Base-by-base conservation (phyloP, 2,113 vertebrate genomes). In the Ophiodon elongatus region DNA sequence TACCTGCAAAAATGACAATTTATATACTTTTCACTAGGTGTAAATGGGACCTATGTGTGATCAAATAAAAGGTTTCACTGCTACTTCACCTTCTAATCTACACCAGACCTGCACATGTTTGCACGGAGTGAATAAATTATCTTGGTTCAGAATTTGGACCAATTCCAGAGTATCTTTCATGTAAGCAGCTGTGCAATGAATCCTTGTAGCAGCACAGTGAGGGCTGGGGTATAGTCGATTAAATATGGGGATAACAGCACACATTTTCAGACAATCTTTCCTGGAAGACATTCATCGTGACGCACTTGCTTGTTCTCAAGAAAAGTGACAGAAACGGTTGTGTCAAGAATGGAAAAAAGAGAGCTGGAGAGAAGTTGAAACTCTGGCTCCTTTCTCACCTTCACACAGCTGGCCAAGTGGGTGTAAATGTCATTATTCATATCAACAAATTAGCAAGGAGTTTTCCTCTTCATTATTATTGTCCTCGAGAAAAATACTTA, bases 271-370 rank as follows among this genome's bases (percentile, higher is more conserved):
- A 35, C 35, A 35, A 27, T 43, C 13, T 14, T 41, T 13, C 39
- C 39, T 6, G 6, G 45, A 47, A 47, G 15, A 47, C 45, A 47
- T 47, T 47, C 45, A 19, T 47, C 0, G 17, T 47, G 15, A 19
- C 45, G 45, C 45, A 47, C 45, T 47, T 47, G 45, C 17, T 47
- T 47, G 45, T 47, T 47, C 45, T 19, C 45, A 27, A 43, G 25
- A 35, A 43, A 31, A 45, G 25, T 29, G 37, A 33, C 35, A 73
- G 39, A 45, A 73, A 25, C 10, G 14, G 35, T 14, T n/a, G 6
- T 41, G 64, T 66, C 64, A 66, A 66, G 6, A 43, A 66, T 27
- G n/a, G 4, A 56, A 56, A 66, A 66, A 43, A 43, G n/a, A 41
- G 35, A 25, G 64, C 39, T 27, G 15, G 62, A 65, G 35, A 39